Base-by-base conservation (phyloP, 2,797 vertebrate species). In the Micrastur ruficollis region DNA sequence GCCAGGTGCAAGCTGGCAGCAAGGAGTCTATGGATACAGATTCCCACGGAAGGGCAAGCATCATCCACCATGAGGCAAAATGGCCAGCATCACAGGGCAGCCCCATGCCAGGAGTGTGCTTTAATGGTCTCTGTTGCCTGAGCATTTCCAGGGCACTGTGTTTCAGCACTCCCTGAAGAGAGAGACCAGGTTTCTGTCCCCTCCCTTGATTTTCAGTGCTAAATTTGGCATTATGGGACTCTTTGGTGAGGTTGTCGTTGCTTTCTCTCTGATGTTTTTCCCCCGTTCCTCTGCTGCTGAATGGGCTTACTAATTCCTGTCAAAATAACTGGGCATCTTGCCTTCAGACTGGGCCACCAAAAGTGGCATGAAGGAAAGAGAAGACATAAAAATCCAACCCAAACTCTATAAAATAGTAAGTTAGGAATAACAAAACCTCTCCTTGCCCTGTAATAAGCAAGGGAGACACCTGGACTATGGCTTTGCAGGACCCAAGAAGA, bases 41-140 rank as follows among this genome's bases (percentile, higher is more conserved):
- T 29, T 34, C 70, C 29, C 56, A 59, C 0, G 6, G 65, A 73
- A 76, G 11, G 71, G 5, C 26, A 31, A 81, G 29, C 11, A 46
- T 25, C 2, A 1, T 3, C 34, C 2, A 2, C 53, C 0, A 0
- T 12, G 14, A 32, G 42, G 31, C 16, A 74, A 70, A 58, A 53
- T 0, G 1, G 38, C 46, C 1, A 0, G 52, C 16, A 36, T 26
- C 38, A 26, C 15, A 0, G 1, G 36, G 49, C 53, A 59, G 31
- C 31, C 63, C 38, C 29, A 11, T 3, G n/a, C 23, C 75, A 70
- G 79, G 17, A 91, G 22, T 0, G 2, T 66, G 68, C 27, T 72
- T 49, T 74, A 67, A 55, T 10, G 21, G 47, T 29, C 61, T 89
- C 53, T 52, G 11, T 3, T 67, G 31, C 44, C 71, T 42, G 29